These are phyloP conservation scores for Nannospalax galili DNA, from an alignment of 2,113 vertebrate genomes.

Conservation along the genomic window DNA sequence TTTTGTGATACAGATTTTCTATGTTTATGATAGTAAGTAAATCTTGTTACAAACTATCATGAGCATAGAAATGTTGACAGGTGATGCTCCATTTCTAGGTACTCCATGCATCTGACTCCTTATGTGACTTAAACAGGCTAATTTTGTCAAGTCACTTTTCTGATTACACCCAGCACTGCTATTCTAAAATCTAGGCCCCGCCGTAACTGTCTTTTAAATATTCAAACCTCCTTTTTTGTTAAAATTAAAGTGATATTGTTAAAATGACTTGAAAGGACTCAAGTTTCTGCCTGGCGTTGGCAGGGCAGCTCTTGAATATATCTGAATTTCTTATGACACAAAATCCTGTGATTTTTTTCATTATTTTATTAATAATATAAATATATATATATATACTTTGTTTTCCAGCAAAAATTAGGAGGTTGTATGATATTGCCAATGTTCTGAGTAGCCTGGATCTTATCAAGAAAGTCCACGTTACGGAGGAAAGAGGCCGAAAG, in stretches of 20 bases:
- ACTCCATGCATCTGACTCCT: background rate
- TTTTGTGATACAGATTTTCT: background rate
- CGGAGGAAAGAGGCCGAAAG: slow-evolving; percentile 94
- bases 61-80: slow-evolving; percentile 34
- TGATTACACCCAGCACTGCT: background rate
- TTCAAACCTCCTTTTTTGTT: slow-evolving; percentile 33
- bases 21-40: background rate
- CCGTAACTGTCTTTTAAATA: slow-evolving; percentile 50
- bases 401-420: slow-evolving; percentile 94
- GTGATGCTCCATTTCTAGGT: slow-evolving; percentile 1
- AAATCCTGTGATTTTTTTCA: slow-evolving; percentile 54
- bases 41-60: background rate
- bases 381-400: slow-evolving; percentile 23
- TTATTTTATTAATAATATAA: background rate
- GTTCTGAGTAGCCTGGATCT: slow-evolving; percentile 96
- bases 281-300: background rate
- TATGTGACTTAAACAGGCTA: background rate
- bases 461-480: slow-evolving; percentile 97
- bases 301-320: slow-evolving; percentile 1
- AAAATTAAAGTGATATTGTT: background rate
- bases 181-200: slow-evolving; percentile 43
- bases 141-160: slow-evolving; percentile 43
- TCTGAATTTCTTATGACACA: slow-evolving; percentile 50
- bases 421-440: slow-evolving; percentile 98
- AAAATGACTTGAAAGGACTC: slow-evolving; percentile 50